Conservation (phyloP, 2,113 vertebrate species). For the Dermatemys mawii region DNA sequence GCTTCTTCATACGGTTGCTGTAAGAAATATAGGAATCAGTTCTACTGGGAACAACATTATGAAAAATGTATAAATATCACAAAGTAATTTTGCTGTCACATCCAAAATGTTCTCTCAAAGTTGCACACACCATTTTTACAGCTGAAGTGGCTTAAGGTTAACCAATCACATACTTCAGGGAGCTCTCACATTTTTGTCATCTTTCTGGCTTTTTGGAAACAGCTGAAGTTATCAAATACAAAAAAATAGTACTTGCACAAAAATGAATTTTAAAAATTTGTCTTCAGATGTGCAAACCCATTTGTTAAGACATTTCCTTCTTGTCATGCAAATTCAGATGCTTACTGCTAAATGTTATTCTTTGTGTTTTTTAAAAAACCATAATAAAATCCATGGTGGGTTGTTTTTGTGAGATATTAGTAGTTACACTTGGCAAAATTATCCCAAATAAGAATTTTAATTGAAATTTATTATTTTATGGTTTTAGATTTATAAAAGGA, state of each 20-base stretch:
- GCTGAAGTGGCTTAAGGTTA: conserved; percentile 70
- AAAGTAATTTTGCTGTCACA: conserved; percentile 80
- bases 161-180: conserved; percentile 38
- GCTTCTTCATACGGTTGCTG: conserved; percentile 58
- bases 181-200: conserved; percentile 38
- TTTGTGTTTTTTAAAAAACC: background rate
- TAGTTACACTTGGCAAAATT: background rate
- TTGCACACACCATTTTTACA: conserved; percentile 68
- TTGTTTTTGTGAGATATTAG: background rate
- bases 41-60: conserved; percentile 74
- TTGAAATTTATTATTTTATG: background rate
- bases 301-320: background rate
- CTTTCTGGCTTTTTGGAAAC: conserved; percentile 25
- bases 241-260: background rate
- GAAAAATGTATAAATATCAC: conserved; percentile 79
- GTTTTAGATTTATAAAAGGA: background rate
- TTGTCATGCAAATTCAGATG: background rate
- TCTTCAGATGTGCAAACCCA: background rate
- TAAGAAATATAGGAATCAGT: conserved; percentile 72
- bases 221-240: conserved; percentile 8
- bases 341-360: background rate
- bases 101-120: conserved; percentile 77
- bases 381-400: background rate
- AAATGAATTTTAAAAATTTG: background rate
- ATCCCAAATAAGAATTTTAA: background rate